These are phyloP conservation scores for Tryphoninae sp. DNA, from an alignment of 2,888 invertebrate species.

Conservation along the genomic window DNA sequence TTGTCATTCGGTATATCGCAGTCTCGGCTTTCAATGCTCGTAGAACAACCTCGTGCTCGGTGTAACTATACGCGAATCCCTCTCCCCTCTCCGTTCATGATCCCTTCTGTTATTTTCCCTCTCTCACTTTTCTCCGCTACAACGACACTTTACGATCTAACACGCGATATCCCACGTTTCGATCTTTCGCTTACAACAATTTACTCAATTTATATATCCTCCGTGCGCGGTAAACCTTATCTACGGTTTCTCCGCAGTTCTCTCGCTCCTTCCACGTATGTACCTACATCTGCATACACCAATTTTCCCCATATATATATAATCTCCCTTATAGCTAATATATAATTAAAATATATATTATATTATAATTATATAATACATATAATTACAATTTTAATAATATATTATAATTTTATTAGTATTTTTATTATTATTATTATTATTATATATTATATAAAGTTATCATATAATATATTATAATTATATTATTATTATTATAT, in stretches of 20 bases:
- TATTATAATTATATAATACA: too few relatives aligned
- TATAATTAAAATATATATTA: too few relatives aligned
- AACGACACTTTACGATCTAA: slow-evolving; percentile 49
- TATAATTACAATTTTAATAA: too few relatives aligned
- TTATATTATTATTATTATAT: too few relatives aligned
- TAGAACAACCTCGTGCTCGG: slow-evolving; percentile 50
- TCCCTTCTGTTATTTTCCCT: not conserved
- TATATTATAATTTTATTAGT: too few relatives aligned
- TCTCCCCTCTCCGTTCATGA: not conserved
- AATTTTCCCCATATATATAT: too few relatives aligned
- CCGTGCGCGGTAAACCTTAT: slow-evolving; percentile 1
- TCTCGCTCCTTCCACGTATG: not conserved
- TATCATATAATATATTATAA: too few relatives aligned
- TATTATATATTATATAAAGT: too few relatives aligned
- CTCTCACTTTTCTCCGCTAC: slow-evolving; percentile 16
- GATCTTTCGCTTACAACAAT: slow-evolving; percentile 47
- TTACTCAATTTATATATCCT: slow-evolving; percentile 44
- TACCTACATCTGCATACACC: not conserved
- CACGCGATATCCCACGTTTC: slow-evolving; percentile 43
- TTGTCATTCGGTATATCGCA: slow-evolving; percentile 25
- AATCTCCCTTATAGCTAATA: too few relatives aligned
- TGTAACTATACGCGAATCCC: slow-evolving; percentile 39
- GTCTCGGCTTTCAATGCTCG: slow-evolving; percentile 48
- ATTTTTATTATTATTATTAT: too few relatives aligned
- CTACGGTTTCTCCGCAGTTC: slow-evolving; percentile 3